Percentiles rank a stretch among this genome's conserved stretches.
These are phyloP conservation scores for Heliconius hewitsoni DNA, from an alignment of 1,140 invertebrate species.

Conservation along the genomic window DNA sequence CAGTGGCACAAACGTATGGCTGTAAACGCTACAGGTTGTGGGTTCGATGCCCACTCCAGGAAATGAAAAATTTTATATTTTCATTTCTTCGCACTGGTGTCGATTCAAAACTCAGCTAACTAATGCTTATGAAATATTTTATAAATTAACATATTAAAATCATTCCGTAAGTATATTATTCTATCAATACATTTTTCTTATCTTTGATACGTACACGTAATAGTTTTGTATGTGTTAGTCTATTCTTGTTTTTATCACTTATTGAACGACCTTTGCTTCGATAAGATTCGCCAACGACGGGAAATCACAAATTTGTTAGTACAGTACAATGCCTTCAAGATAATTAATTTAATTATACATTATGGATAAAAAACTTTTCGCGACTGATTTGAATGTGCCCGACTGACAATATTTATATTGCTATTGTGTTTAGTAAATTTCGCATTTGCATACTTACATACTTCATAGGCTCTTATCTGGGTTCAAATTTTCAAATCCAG, in stretches of 20 bases:
- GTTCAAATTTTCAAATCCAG: too few species aligned
- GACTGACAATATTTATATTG: neutral
- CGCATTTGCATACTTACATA: neutral
- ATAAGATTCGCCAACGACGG: slow-evolving; percentile 20
- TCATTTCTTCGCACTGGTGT: too few species aligned
- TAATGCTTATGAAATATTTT: neutral
- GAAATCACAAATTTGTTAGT: neutral
- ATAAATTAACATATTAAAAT: neutral
- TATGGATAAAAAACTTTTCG: neutral
- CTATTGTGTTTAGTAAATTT: neutral
- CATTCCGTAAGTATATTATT: neutral
- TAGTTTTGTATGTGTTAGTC: slow-evolving; percentile 23
- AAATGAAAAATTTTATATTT: too few species aligned
- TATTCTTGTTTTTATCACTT: slow-evolving; percentile 21
- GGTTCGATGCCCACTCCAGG: too few species aligned
- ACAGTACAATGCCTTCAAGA: slow-evolving; percentile 6
- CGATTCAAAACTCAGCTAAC: too few species aligned
- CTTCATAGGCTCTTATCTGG: too few species aligned
- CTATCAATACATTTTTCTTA: neutral
- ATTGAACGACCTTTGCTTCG: slow-evolving; percentile 32
- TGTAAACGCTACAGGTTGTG: too few species aligned
- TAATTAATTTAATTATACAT: neutral
- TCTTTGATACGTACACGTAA: neutral
- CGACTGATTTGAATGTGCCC: neutral
- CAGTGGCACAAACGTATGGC: too few species aligned